Percentiles rank a stretch among this genome's conserved stretches.
phyloP scores from a whole-genome alignment of 2,888 invertebrate genomes.

The Drosophila meridionalis region DNA sequence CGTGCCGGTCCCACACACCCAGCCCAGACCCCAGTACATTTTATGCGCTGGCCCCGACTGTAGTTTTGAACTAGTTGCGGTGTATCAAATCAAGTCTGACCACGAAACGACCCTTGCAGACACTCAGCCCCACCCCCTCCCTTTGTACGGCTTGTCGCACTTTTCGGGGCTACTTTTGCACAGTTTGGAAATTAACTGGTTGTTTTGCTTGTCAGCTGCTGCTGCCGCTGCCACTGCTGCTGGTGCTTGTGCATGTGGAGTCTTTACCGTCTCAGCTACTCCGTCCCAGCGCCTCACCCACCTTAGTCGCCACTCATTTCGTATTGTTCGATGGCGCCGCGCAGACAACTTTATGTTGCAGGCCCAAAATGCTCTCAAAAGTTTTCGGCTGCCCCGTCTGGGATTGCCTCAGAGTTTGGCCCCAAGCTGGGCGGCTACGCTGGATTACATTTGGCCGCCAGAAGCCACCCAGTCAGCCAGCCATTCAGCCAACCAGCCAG shows the following conservation, averaged over 20 bases:
- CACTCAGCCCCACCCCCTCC: background rate
- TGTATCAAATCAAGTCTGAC: slow-evolving; percentile 63
- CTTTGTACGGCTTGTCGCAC: slow-evolving; percentile 21
- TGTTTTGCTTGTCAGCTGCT: slow-evolving; percentile 60
- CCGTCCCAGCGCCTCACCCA: background rate
- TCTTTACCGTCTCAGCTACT: slow-evolving; percentile 26
- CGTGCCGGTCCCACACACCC: slow-evolving; percentile 18
- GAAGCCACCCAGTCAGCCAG: slow-evolving; percentile 28
- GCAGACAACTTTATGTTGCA: slow-evolving; percentile 61
- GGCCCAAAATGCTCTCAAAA: slow-evolving; percentile 66
- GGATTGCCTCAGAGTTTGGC: slow-evolving; percentile 42
- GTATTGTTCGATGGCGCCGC: slow-evolving; percentile 73
- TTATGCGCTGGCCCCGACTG: slow-evolving; percentile 20
- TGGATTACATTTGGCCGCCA: slow-evolving; percentile 46
- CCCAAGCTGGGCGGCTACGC: slow-evolving; percentile 34
- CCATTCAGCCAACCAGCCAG: slow-evolving; percentile 4
- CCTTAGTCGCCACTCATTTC: slow-evolving; percentile 25
- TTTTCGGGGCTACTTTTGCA: slow-evolving; percentile 62
- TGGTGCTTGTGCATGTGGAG: slow-evolving; percentile 21
- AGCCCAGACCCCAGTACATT: slow-evolving; percentile 42
- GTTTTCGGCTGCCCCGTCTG: slow-evolving; percentile 55
- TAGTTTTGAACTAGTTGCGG: slow-evolving; percentile 61
- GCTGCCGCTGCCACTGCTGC: background rate
- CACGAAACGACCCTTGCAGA: slow-evolving; percentile 46
- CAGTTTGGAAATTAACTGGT: slow-evolving; percentile 77